Evolutionary conservation across 1,140 invertebrate genomes (phyloP), one percentile per base, ranked within the genome.

Genomic region (Zaprionus inermis): DNA sequence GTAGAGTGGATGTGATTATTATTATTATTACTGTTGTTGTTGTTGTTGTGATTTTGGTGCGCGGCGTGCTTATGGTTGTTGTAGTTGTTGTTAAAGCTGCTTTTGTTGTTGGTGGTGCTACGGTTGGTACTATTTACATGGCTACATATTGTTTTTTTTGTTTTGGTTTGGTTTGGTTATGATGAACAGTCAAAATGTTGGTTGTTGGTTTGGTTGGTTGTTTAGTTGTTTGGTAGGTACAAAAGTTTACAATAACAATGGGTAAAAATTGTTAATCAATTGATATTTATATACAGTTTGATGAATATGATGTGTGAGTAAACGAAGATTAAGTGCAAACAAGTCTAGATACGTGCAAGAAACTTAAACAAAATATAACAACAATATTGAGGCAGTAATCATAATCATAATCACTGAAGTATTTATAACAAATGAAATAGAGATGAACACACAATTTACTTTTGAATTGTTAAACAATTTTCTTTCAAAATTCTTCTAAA

Each of bases 101-200:
- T 81, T 61, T 58, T 72, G 63, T 56, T 73, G 55, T 57, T 78
- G 61, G 58, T 80, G 64, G 73, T 91, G 84, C 81, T 91, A 85
- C 75, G 86, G 54, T 78, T 89, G 85, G 65, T 91, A 91, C 89
- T 89, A 83, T 91, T 89, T 91, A 91, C 84, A 91, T 85, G 85
- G 81, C 89, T 91, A 91, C 88, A 69, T 28, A 49, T 76, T 77
- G 34, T 51, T 54, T 70, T 46, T 34, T 58, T 46, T 49, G 54
- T 68, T 56, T 54, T 61, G 22, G 22, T 24, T 24, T 24, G 22
- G 22, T 79, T 41, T 66, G 58, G 54, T 72, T 82, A 73, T 78
- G 78, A 78, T 64, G 75, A 85, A 86, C 82, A 86, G 79, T 86
- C 83, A 70, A 67, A 76, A 88, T 81, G 85, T 78, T 80, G 68